Conservation (phyloP, 1,140 invertebrate species). For the Littorina saxatilis region DNA sequence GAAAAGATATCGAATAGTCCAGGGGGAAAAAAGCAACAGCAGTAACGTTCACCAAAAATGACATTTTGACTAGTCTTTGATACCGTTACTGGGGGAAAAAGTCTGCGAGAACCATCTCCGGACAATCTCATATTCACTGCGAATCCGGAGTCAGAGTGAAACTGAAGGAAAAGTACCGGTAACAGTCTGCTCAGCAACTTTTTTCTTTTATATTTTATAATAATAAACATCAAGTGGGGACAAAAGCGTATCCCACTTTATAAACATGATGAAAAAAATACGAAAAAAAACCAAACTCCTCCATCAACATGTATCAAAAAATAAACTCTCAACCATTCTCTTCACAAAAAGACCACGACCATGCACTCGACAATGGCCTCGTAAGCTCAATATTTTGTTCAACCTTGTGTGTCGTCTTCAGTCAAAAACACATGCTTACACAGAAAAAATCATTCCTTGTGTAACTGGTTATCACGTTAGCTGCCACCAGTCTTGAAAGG, state of each 20-base stretch:
- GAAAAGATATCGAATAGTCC: background rate
- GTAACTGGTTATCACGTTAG: constrained; percentile 21
- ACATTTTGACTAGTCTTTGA: too few relatives aligned
- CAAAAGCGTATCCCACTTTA: constrained; percentile 37
- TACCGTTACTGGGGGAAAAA: too few relatives aligned
- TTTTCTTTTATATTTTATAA: constrained; percentile 22
- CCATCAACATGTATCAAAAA: constrained; percentile 50
- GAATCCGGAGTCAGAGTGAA: background rate
- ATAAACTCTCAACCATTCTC: constrained; percentile 40
- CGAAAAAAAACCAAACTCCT: constrained; percentile 42
- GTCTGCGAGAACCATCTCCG: too few relatives aligned
- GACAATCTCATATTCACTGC: too few relatives aligned
- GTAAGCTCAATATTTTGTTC: constrained; percentile 41
- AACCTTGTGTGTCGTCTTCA: constrained; percentile 36
- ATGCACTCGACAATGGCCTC: constrained; percentile 38
- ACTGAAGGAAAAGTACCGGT: background rate
- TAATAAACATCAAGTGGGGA: constrained; percentile 34
- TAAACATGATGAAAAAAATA: constrained; percentile 39
- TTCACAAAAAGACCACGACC: constrained; percentile 41
- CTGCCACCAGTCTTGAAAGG: constrained; percentile 25
- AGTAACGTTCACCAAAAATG: background rate
- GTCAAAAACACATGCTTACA: constrained; percentile 22
- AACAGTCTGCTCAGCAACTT: constrained; percentile 23
- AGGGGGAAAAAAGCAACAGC: background rate
- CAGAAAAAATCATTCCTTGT: constrained; percentile 1